phyloP scores from a whole-genome alignment of 2,888 invertebrate genomes.

The Drosophila longiperda region DNA sequence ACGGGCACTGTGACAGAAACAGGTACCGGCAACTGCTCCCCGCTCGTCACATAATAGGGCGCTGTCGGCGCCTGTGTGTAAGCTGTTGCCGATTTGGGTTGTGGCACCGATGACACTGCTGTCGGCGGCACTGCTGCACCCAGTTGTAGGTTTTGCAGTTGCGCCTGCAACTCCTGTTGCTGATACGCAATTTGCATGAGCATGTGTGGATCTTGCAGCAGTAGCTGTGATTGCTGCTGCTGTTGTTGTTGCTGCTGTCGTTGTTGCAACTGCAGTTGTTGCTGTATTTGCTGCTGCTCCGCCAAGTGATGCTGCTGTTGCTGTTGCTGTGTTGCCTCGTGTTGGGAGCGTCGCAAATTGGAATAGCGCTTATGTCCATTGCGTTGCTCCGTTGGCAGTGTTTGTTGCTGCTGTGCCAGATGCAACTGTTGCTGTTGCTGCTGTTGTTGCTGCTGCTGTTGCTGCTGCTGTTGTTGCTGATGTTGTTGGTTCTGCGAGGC shows the following conservation, averaged over 20 bases:
- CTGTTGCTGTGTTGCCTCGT: constrained; percentile 70
- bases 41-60: constrained; percentile 66
- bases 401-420: constrained; percentile 31
- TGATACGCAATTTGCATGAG: constrained; percentile 81
- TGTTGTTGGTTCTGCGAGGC: constrained; percentile 82
- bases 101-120: constrained; percentile 54
- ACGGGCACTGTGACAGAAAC: constrained; percentile 43
- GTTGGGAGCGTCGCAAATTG: constrained; percentile 86
- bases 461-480: constrained; percentile 47
- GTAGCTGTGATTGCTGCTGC: constrained; percentile 74
- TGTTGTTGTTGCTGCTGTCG: constrained; percentile 62
- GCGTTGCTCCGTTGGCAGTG: constrained; percentile 83
- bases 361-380: constrained; percentile 89
- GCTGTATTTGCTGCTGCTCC: constrained; percentile 69
- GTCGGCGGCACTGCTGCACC: constrained; percentile 62
- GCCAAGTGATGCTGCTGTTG: constrained; percentile 66
- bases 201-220: constrained; percentile 79
- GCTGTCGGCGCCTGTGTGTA: constrained; percentile 62
- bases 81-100: constrained; percentile 62
- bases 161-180: constrained; percentile 81
- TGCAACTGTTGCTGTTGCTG: constrained; percentile 41
- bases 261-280: constrained; percentile 51
- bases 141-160: constrained; percentile 77
- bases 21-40: constrained; percentile 59
- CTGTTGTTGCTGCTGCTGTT: constrained; percentile 46